These are phyloP conservation scores for Campylomormyrus tamandua DNA, from an alignment of 2,113 vertebrate species.

Conservation along the genomic window DNA sequence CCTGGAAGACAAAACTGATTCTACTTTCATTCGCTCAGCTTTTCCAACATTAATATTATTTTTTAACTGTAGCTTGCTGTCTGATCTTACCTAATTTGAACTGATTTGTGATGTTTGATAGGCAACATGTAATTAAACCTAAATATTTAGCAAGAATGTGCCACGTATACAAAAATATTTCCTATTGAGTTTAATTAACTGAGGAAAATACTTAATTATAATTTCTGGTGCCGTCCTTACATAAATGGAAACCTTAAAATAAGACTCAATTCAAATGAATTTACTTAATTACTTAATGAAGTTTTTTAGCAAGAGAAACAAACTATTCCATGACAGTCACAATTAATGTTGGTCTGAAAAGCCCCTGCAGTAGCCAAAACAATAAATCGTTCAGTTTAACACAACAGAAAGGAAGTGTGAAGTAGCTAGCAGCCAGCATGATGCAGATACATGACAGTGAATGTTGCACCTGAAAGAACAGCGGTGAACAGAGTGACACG, in stretches of 20 bases:
- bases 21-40: background rate
- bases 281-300: background rate
- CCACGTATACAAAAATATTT: background rate
- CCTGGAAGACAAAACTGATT: background rate
- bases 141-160: background rate
- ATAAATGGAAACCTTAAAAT: background rate
- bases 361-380: background rate
- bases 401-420: background rate
- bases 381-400: background rate
- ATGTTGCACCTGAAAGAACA: constrained; percentile 21
- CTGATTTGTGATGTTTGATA: background rate
- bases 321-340: background rate
- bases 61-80: background rate
- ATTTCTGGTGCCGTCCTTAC: background rate
- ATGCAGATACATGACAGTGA: background rate
- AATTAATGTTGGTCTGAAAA: background rate
- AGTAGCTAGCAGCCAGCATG: background rate
- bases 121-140: background rate
- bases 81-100: background rate
- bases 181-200: background rate
- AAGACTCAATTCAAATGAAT: background rate
- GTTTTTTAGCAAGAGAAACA: background rate
- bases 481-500: background rate
- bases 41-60: background rate
- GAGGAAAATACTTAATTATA: background rate